phyloP scores from a whole-genome alignment of 2,797 vertebrate genomes.

The Knipowitschia caucasica region DNA sequence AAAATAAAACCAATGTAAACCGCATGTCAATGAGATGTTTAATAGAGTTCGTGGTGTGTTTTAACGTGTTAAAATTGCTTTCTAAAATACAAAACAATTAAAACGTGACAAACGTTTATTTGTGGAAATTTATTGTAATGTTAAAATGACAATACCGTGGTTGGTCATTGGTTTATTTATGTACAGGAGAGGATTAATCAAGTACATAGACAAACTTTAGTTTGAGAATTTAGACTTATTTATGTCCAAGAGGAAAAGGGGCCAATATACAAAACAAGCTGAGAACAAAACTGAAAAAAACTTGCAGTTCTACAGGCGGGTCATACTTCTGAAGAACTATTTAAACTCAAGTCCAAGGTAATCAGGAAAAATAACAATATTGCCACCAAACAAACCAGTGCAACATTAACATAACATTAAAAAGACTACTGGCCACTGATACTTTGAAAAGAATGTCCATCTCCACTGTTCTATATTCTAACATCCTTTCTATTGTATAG shows the following conservation, averaged over 20 bases:
- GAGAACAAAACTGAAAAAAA: conserved; percentile 43
- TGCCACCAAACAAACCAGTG: conserved; percentile 40
- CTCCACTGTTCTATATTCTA: background rate
- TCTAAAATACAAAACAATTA: background rate
- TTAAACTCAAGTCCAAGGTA: conserved; percentile 27
- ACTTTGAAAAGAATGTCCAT: background rate
- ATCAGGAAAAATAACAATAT: conserved; percentile 32
- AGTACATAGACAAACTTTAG: conserved; percentile 55
- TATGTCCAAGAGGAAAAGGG: conserved; percentile 23
- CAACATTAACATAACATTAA: conserved; percentile 29
- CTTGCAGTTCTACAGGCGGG: conserved; percentile 54
- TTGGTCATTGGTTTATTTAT: conserved; percentile 66
- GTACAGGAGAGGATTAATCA: conserved; percentile 54
- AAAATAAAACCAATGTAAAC: background rate
- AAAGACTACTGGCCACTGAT: conserved; percentile 10
- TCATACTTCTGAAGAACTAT: conserved; percentile 34
- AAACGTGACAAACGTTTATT: background rate
- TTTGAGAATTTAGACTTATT: conserved; percentile 25
- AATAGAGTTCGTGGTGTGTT: no score
- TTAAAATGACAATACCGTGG: conserved; percentile 1
- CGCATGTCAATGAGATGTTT: no score
- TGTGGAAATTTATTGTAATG: background rate
- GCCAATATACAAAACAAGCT: conserved; percentile 45
- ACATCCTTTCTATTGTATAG: background rate
- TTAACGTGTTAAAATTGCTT: background rate